Evolutionary conservation across 2,797 vertebrate species (phyloP), one percentile per base, ranked within the genome.

Genomic region (Valencia hispanica): DNA sequence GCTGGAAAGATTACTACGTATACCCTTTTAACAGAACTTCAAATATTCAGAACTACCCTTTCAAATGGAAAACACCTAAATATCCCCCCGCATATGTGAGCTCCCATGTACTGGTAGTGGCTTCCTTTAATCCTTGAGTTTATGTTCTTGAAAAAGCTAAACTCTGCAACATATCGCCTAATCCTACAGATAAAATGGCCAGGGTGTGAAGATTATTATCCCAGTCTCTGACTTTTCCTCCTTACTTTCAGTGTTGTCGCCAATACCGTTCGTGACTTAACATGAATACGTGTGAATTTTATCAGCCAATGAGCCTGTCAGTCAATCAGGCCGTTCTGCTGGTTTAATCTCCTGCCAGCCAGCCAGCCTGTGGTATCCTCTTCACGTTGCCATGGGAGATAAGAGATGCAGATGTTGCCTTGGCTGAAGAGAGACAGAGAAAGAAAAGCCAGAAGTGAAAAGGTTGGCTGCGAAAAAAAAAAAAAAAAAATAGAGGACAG

Each of bases 301-400:
- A 32, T 70, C 73, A 66, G 75, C 48, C 74, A 41, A 20, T 2
- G 32, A 77, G 68, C 65, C 39, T 10, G 68, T 75, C 80, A 77
- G 71, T 81, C 74, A 77, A 34, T 74, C 48, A 48, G 68, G 73
- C 20, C 39, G 57, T 50, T 22, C 79, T 68, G 80, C 47, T 17
- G 20, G 25, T 78, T 63, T 86, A 74, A 86, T 90, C 71, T 79
- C 70, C 81, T 78, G 61, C 48, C 1, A 2, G 77, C 79, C 73
- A 55, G 59, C 41, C n/a, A n/a, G n/a, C n/a, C 14, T 50, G 61
- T 43, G 53, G 68, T 53, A 17, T 53, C 50, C 51, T 41, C 39
- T 59, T 77, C 30, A 22, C 50, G 88, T 89, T 92, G 82, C 88
- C 66, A 84, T 72, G 80, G 85, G 84, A 90, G 90, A 91, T 90